Evolutionary conservation across 1,140 invertebrate genomes (phyloP), one percentile per base, ranked within the genome.

Genomic region (Drosophila paulistorum): DNA sequence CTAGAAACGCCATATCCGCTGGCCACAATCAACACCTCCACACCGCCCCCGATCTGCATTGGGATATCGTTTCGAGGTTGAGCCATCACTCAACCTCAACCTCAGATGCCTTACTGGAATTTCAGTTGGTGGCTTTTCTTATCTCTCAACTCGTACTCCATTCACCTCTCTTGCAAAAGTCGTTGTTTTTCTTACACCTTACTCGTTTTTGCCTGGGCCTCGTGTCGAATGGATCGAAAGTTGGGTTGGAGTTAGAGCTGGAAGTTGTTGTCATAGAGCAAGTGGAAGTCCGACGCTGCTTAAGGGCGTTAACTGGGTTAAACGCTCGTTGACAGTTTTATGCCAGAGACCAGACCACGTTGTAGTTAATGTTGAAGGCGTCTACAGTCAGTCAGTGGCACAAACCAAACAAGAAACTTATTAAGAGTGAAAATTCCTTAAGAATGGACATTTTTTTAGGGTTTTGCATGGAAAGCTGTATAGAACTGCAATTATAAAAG

Each of bases 291-390:
- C 39, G 70, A 74, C 78, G 76, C 70, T 68, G 78, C 71, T 35
- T 81, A 79, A 87, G 83, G 83, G 83, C 83, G 79, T 77, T 87
- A 87, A 87, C 83, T 87, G 83, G 83, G 83, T 87, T 87, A 87
- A 87, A 83, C 66, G 77, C 83, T 87, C 73, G 84, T 87, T 87
- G 83, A 89, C 83, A 89, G 77, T 87, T 81, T 79, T 86, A 86
- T 86, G 82, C 79, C 75, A 59, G 54, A 68, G 66, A 65, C 71
- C 55, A 71, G 55, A 59, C 57, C 33, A 59, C 57, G 70, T 64
- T 65, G 55, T 66, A 74, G 58, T 57, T 65, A 45, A 57, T 81
- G 70, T 57, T 61, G 51, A 57, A 85, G 70, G 74, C 68, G 77
- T 71, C 60, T 68, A 78, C 71, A 86, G 78, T 79, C 82, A 86